Conservation (phyloP, 2,797 vertebrate genomes). For the Chelmon rostratus region DNA sequence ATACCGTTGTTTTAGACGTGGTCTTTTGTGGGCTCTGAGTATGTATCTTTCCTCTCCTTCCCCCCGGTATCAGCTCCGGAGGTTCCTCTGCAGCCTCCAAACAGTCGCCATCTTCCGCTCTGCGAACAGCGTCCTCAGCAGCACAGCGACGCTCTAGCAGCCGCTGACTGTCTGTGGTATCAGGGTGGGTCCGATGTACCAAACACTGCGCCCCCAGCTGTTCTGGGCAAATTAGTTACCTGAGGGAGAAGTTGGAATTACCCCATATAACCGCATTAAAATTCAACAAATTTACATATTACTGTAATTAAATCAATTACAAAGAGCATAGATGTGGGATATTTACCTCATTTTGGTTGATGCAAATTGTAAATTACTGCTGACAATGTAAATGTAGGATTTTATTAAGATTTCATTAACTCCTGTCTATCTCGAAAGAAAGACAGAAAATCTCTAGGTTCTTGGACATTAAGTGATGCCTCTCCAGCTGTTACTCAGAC, state of each 20-base stretch:
- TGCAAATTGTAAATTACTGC: too few species aligned
- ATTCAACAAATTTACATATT: not conserved
- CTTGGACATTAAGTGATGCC: not conserved
- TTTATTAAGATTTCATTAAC: not conserved
- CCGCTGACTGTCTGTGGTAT: constrained; percentile 20
- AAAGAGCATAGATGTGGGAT: not conserved
- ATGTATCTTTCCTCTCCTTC: constrained; percentile 56
- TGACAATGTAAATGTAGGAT: not conserved
- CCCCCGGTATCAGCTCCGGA: constrained; percentile 85
- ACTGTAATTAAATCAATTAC: not conserved
- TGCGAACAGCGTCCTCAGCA: constrained; percentile 71
- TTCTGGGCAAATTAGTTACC: not conserved
- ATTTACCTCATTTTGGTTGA: not conserved
- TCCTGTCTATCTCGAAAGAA: not conserved
- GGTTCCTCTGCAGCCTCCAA: constrained; percentile 79
- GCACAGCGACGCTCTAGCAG: constrained; percentile 49
- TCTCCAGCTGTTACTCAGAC: not conserved
- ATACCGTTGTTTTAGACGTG: constrained; percentile 71
- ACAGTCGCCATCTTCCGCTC: constrained; percentile 87
- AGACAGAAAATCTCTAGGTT: not conserved
- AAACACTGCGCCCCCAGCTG: constrained; percentile 33
- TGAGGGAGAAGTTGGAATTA: not conserved
- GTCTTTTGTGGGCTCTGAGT: constrained; percentile 36
- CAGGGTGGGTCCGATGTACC: constrained; percentile 55
- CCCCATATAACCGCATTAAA: too few species aligned